These are phyloP conservation scores for Pipistrellus pygmaeus DNA, from an alignment of 2,797 vertebrate genomes.

Conservation along the genomic window DNA sequence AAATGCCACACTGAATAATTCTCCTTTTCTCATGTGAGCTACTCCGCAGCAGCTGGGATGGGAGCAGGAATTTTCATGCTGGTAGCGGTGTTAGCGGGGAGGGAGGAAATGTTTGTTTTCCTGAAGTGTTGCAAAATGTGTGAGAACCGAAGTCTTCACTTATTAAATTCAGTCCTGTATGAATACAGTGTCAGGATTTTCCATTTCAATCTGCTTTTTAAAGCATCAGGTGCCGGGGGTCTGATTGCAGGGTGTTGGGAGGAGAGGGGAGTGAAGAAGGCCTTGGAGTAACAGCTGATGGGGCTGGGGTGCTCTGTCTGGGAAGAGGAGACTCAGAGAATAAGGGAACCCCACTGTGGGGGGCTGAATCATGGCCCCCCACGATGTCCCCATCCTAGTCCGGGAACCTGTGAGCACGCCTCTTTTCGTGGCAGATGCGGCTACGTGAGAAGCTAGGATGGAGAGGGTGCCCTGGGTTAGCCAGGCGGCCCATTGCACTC, in stretches of 20 bases:
- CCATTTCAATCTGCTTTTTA: slow-evolving; percentile 53
- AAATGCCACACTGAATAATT: slow-evolving; percentile 61
- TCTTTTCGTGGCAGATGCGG: background rate
- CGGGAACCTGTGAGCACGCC: background rate
- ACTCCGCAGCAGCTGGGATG: background rate
- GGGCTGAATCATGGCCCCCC: too few species aligned
- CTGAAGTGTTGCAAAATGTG: slow-evolving; percentile 78
- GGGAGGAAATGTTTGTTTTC: slow-evolving; percentile 76
- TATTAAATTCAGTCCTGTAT: slow-evolving; percentile 78
- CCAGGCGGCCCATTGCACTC: too few species aligned
- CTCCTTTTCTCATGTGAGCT: background rate
- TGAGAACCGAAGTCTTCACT: slow-evolving; percentile 76
- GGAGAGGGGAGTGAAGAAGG: too few species aligned
- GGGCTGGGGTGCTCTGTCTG: background rate
- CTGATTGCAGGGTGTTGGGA: background rate
- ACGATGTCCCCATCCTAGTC: background rate
- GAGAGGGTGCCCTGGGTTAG: background rate
- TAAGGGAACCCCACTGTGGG: accelerated
- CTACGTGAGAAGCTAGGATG: background rate
- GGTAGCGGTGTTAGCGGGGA: slow-evolving; percentile 53
- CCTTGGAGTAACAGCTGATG: background rate
- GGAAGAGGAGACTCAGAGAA: background rate
- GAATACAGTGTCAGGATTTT: slow-evolving; percentile 74
- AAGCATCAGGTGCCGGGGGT: slow-evolving; percentile 26
- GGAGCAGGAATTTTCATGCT: slow-evolving; percentile 62